phyloP scores from a whole-genome alignment of 2,888 invertebrate genomes.

The Orchesellides sinensis region DNA sequence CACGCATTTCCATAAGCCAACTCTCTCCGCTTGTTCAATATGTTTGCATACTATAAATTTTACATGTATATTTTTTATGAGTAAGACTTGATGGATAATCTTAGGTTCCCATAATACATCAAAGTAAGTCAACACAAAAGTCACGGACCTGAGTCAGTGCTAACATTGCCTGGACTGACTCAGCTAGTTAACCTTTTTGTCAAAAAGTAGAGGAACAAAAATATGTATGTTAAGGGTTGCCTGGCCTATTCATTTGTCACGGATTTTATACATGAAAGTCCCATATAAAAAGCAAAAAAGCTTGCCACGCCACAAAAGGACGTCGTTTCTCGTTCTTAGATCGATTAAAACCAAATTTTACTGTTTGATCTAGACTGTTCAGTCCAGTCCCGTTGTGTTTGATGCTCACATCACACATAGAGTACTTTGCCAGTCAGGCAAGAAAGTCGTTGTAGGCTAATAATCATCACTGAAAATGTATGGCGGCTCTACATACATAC shows the following conservation, averaged over 20 bases:
- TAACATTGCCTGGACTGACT: neutral
- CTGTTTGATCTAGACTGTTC: slow-evolving; percentile 2
- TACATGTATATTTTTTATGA: neutral
- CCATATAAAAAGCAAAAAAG: neutral
- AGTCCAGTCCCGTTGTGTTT: neutral
- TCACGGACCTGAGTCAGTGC: neutral
- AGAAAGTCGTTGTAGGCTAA: too few relatives aligned
- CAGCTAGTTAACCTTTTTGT: neutral
- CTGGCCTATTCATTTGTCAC: neutral
- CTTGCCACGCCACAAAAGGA: slow-evolving; percentile 4
- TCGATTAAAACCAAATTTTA: slow-evolving; percentile 55
- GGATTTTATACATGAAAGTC: neutral
- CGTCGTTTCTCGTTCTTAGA: slow-evolving; percentile 48
- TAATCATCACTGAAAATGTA: too few relatives aligned
- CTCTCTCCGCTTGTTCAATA: neutral
- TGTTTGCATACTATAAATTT: neutral
- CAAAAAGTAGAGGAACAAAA: neutral
- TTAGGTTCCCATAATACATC: neutral
- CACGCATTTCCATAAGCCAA: slow-evolving; percentile 51
- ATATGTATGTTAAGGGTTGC: neutral
- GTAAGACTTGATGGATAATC: neutral
- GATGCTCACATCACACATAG: neutral
- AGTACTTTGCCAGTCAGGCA: too few relatives aligned
- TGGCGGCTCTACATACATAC: neutral
- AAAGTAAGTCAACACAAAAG: neutral